Base-by-base conservation (phyloP, 2,113 vertebrate species). In the Onychorhynchus coronatus region DNA sequence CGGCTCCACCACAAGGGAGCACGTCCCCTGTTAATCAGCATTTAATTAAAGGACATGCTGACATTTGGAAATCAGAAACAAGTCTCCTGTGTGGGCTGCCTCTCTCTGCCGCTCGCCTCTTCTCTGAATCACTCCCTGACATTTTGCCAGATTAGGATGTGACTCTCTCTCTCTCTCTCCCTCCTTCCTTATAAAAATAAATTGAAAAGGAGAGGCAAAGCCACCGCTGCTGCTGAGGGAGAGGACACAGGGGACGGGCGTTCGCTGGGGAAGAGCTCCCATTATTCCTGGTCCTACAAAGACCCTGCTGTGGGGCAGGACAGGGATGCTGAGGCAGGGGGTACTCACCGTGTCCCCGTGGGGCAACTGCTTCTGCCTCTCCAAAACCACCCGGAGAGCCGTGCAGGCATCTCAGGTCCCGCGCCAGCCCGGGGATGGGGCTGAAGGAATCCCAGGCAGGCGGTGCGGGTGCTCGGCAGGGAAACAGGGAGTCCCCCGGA, bases 11-110 rank as follows among this genome's bases (percentile, higher is more conserved):
- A 0, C 78, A 20, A 71, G 94, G 95, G 95, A 95, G 95, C 89
- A 71, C 35, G 66, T 96, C 95, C 94, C 96, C 31, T 82, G 95
- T 94, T 97, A 97, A 97, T 97, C 96, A 97, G 94, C 91, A 67
- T 97, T 97, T 97, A 97, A 97, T 97, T 97, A 97, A 97, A 97
- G 95, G 97, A 97, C 97, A 95, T 95, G 95, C 94, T 97, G 97
- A 97, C 97, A 97, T 97, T 97, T 97, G 95, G 96, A 96, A 97
- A 97, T 93, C 88, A 97, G 97, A 96, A 96, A 56, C 96, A 70
- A 92, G 63, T 94, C 95, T 97, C 95, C 95, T 81, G 93, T 96
- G 97, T 97, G 93, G 95, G 97, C 95, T 94, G 95, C 83, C 90
- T 97, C 93, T 85, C 94, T 95, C 79, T 80, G 95, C 93, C 9